A percentile compares a stretch with the other conserved stretches of the same genome.
Conservation (phyloP, 2,797 vertebrate species). For the Mallotus villosus region DNA sequence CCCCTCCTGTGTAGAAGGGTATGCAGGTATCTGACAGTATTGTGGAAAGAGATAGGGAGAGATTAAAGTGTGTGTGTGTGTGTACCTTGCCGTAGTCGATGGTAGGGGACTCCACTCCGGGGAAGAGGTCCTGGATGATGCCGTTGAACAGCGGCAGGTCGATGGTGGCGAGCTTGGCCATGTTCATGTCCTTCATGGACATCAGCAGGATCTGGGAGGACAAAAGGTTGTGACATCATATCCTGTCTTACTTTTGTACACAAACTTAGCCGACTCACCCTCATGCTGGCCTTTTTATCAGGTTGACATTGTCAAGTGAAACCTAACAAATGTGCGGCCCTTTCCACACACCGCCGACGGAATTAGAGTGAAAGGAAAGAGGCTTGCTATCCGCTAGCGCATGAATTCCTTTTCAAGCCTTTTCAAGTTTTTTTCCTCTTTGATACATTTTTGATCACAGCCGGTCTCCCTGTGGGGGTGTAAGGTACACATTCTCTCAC, state of each 20-base stretch:
- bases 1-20: background rate
- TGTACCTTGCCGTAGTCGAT: constrained; percentile 80
- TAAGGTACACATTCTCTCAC: constrained; percentile 57
- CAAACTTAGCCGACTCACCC: background rate
- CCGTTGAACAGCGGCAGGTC: constrained; percentile 85
- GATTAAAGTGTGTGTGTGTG: constrained; percentile 4
- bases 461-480: constrained; percentile 45
- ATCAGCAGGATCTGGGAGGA: constrained; percentile 80
- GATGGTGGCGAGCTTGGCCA: constrained; percentile 80
- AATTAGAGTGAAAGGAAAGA: constrained; percentile 27
- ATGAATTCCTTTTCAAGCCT: constrained; percentile 58
- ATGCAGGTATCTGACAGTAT: background rate
- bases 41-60: constrained; percentile 4
- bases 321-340: constrained; percentile 24
- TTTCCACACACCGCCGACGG: constrained; percentile 5
- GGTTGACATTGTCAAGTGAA: background rate
- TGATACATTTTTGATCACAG: constrained; percentile 76
- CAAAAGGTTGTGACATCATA: constrained; percentile 7
- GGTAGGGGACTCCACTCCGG: constrained; percentile 74
- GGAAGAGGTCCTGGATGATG: constrained; percentile 86
- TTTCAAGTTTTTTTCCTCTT: constrained; percentile 69
- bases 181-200: constrained; percentile 91
- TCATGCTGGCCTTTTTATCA: background rate
- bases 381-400: constrained; percentile 55
- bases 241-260: background rate